Base-by-base conservation (phyloP, 2,888 invertebrate species). In the Tanypteryx hageni region DNA sequence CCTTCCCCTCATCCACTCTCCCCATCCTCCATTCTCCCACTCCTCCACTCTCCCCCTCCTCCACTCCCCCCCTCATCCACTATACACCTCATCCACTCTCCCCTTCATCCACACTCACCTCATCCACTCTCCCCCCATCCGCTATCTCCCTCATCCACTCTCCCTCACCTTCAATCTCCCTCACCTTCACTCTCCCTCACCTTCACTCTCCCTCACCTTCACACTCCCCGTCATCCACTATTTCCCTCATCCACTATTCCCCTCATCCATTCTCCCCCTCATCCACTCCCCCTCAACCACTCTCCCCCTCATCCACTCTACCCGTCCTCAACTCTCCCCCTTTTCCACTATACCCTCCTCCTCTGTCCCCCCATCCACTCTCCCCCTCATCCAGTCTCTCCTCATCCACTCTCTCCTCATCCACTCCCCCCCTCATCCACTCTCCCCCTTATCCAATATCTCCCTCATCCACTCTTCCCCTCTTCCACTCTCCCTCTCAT, bases 391-490 rank as follows among this genome's bases (percentile, higher is more conserved):
- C n/a, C n/a, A n/a, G n/a, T 44, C 44, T 44, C 56, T 56, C 27
- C 16, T 27, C 56, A 57, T 56, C 31, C 31, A 31, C 8, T 11
- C 44, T 14, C n/a, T n/a, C n/a, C n/a, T n/a, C n/a, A 16, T 11
- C 31, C 11, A 7, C 82, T 27, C 31, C 18, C 31, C 31, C 7
- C n/a, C n/a, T n/a, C 83, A 16, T 9, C n/a, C 5, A 5, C 64
- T 27, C 64, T 64, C 11, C 82, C 31, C 11, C 86, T n/a, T n/a
- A n/a, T n/a, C n/a, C n/a, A n/a, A n/a, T n/a, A n/a, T n/a, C n/a
- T n/a, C 86, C 11, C 58, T 59, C 13, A 8, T 86, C 86, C 86
- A 16, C 61, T 59, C 16, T 86, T 59, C 56, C 82, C 27, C 82
- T 31, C 27, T 31, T 22, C 16, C 16, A 82, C 27, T 11, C 82